Percentiles rank a stretch among this genome's conserved stretches.
phyloP scores from a whole-genome alignment of 2,113 vertebrate species.

The Cynocephalus volans region DNA sequence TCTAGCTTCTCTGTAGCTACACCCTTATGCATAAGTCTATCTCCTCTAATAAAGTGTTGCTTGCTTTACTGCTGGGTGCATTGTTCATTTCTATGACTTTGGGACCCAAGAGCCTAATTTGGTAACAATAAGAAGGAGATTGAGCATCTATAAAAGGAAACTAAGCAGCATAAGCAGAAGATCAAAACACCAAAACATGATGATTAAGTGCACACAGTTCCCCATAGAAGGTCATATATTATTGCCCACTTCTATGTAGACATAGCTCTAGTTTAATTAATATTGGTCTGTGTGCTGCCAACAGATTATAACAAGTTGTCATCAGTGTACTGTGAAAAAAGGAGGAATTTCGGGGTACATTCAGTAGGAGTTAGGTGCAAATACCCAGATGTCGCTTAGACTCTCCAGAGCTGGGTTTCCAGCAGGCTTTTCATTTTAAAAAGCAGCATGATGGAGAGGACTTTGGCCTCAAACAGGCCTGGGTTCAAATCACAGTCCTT shows the following conservation, averaged over 20 bases:
- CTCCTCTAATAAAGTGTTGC: no score
- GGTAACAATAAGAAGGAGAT: constrained; percentile 92
- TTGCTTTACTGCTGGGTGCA: no score
- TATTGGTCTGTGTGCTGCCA: constrained; percentile 63
- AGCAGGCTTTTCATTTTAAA: neutral
- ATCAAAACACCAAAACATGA: constrained; percentile 92
- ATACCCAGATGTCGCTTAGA: neutral
- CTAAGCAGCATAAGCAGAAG: constrained; percentile 94
- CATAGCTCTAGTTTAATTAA: constrained; percentile 8
- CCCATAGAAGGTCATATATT: neutral
- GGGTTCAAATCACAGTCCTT: neutral
- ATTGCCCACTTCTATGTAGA: constrained; percentile 9
- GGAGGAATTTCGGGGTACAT: neutral
- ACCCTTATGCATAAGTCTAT: no score
- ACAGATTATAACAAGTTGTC: constrained; percentile 78
- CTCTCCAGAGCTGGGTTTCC: neutral
- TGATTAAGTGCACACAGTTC: constrained; percentile 81
- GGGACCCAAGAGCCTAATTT: no score
- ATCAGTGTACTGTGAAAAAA: neutral
- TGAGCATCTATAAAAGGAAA: constrained; percentile 95
- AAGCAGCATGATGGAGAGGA: neutral
- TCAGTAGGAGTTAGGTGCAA: neutral
- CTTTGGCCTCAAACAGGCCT: neutral
- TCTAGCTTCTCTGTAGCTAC: no score
- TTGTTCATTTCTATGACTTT: no score